Percentiles rank a stretch among this genome's conserved stretches.
Evolutionary conservation across 2,113 vertebrate species (phyloP).

Genomic region (Pipra filicauda): DNA sequence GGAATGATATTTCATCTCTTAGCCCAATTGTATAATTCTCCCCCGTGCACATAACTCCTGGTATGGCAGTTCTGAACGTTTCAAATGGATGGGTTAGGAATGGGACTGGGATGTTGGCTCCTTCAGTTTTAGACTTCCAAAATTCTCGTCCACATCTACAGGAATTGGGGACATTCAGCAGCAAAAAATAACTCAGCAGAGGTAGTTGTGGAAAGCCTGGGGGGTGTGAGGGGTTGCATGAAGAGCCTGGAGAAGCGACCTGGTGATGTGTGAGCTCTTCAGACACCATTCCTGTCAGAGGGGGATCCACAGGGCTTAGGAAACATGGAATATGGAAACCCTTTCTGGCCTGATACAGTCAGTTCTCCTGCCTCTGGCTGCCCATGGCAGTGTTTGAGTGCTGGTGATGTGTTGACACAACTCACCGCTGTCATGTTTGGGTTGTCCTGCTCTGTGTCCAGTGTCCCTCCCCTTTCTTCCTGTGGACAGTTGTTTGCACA

Average conservation of each 20-base stretch:
- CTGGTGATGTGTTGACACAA: not conserved
- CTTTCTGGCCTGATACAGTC: not conserved
- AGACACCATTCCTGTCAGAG: not conserved
- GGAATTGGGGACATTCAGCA: not conserved
- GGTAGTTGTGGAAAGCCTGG: not conserved
- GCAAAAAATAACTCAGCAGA: fast-evolving
- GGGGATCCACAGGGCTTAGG: not conserved
- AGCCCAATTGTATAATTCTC: conserved; percentile 36
- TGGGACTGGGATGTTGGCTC: too few species aligned
- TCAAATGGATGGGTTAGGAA: not conserved
- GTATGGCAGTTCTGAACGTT: not conserved
- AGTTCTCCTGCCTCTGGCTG: not conserved
- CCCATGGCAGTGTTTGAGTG: fast-evolving
- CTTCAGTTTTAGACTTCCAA: not conserved
- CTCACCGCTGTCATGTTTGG: too few species aligned
- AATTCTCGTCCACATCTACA: not conserved
- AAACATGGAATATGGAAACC: fast-evolving
- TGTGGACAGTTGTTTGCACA: not conserved
- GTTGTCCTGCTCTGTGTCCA: not conserved
- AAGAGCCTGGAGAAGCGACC: not conserved
- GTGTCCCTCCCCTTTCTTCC: not conserved
- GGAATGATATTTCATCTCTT: conserved; percentile 35
- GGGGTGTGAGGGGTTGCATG: not conserved
- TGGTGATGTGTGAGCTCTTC: not conserved
- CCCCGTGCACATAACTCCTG: not conserved